Base-by-base conservation (phyloP, 1,140 invertebrate genomes). In the Orchestia grillus region DNA sequence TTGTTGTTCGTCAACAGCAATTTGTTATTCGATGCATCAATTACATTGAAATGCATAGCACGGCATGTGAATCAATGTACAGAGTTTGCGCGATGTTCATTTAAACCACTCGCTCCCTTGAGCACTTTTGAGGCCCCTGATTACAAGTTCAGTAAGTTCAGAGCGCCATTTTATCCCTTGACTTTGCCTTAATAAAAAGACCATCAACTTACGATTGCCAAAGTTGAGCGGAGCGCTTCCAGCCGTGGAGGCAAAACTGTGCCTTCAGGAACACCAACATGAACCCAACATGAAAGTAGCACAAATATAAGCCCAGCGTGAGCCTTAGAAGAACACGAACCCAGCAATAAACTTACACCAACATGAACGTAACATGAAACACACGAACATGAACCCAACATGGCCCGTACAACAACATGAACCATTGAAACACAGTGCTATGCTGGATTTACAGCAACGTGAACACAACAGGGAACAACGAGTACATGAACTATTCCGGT, bases 181-280 rank as follows among this genome's bases (percentile, higher is more conserved):
- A 77, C 62, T 77, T 77, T 77, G 62, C 62, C 62, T 77, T 77
- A 77, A 77, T 77, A 77, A 77, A 77, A 77, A 77, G 62, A 77
- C 62, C 62, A 77, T 77, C 62, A 77, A 77, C 62, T 77, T 77
- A 77, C 62, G 62, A 77, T 77, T 77, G 62, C 62, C 62, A 77
- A 77, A 77, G 62, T 77, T 77, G 15, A 77, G 62, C 62, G 28
- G 11, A 77, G 62, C 62, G 62, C 62, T 28, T 77, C 62, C 62
- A 28, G 15, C 62, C 62, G 28, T 77, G 62, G 28, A 77, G 28
- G 28, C 62, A 77, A 77, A 77, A 77, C 62, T 77, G 15, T 36
- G 62, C 62, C 28, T 15, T 77, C 11, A 77, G 28, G 15, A 77
- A 77, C 62, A 23, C 11, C 62, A 77, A 36, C 62, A 77, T 77